These are phyloP conservation scores for Anadara kagoshimensis DNA, from an alignment of 1,140 invertebrate genomes.

Conservation along the genomic window DNA sequence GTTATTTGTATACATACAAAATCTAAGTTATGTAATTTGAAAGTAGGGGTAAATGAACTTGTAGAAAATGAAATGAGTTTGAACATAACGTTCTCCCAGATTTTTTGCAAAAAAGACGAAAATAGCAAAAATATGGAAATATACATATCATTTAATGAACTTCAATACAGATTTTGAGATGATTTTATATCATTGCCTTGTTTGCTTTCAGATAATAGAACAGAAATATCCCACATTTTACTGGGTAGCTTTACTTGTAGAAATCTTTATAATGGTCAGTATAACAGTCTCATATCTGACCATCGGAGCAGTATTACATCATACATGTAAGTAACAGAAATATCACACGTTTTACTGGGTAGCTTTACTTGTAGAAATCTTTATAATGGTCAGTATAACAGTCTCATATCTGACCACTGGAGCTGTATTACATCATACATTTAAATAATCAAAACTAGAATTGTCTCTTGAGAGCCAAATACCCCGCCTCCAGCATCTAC, in stretches of 20 bases:
- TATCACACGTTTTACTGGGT: slow-evolving; percentile 67
- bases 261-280: slow-evolving; percentile 69
- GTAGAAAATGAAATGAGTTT: too few species aligned
- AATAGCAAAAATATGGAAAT: too few species aligned
- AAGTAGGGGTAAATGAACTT: too few species aligned
- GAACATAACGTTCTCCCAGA: too few species aligned
- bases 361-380: slow-evolving; percentile 51
- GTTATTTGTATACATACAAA: too few species aligned
- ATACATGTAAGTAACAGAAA: slow-evolving; percentile 65
- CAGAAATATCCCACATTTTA: slow-evolving; percentile 58
- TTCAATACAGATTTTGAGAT: too few species aligned
- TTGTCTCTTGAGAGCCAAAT: too few species aligned
- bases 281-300: slow-evolving; percentile 71
- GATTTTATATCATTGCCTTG: background rate
- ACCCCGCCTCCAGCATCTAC: too few species aligned
- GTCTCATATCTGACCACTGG: slow-evolving; percentile 70
- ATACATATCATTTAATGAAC: too few species aligned
- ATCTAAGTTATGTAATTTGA: too few species aligned
- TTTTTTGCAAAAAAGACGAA: too few species aligned
- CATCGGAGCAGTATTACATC: slow-evolving; percentile 66
- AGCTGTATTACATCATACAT: slow-evolving; percentile 67
- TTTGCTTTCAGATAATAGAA: slow-evolving; percentile 57
- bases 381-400: slow-evolving; percentile 70
- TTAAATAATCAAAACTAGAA: too few species aligned
- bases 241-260: slow-evolving; percentile 67